A percentile compares a stretch with the other conserved stretches of the same genome.
Conservation (phyloP, 2,888 invertebrate species). For the Cerastoderma edule region DNA sequence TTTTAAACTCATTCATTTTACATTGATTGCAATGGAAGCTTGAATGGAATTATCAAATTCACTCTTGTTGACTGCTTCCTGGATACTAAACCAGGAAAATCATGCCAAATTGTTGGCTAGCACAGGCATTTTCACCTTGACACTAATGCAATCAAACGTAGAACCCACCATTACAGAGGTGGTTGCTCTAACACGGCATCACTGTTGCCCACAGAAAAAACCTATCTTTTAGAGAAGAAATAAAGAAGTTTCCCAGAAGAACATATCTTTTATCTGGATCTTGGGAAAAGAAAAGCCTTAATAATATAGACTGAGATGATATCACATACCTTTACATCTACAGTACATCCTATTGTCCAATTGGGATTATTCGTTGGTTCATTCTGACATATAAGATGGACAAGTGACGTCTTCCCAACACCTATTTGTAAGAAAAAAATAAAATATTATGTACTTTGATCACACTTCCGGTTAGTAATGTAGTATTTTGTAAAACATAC, state of each 20-base stretch:
- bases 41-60: too few relatives aligned
- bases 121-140: too few relatives aligned
- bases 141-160: neutral
- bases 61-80: too few relatives aligned
- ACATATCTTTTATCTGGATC: neutral
- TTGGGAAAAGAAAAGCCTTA: neutral
- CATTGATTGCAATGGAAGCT: too few relatives aligned
- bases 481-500: neutral
- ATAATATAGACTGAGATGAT: neutral
- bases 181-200: neutral
- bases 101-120: too few relatives aligned
- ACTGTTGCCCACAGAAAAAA: neutral
- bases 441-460: neutral
- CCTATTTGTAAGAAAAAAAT: constrained; percentile 86
- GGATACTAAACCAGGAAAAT: too few relatives aligned
- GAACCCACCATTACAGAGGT: neutral
- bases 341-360: constrained; percentile 98
- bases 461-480: neutral
- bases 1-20: too few relatives aligned
- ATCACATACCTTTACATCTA: constrained; percentile 91
- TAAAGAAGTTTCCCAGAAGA: neutral
- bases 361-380: constrained; percentile 93
- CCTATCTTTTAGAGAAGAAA: neutral
- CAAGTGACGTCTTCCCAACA: constrained; percentile 98
- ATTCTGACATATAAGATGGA: constrained; percentile 94